Base-by-base conservation (phyloP, 2,797 vertebrate species). In the Chelmon rostratus region DNA sequence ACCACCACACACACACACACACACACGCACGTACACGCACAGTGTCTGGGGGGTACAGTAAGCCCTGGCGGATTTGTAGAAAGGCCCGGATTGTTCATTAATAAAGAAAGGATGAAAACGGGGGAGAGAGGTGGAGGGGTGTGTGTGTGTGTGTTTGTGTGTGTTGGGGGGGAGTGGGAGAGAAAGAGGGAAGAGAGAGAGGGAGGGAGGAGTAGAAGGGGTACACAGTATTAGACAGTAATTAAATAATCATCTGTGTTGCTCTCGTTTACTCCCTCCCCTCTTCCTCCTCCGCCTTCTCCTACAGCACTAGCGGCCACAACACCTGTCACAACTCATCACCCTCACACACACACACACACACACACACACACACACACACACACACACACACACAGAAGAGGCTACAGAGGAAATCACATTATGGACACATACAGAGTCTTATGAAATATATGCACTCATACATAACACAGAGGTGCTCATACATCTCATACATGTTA, bases 181-280 rank as follows among this genome's bases (percentile, higher is more conserved):
- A 67, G 69, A 73, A 61, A 78, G 84, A 82, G 76, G 81, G 57
- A 42, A 44, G 66, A 47, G 56, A 44, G 57, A 63, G 68, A 28
- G 35, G 23, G 50, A 40, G 58, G 57, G 76, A 89, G 91, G 90
- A 83, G 86, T 68, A 81, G 83, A 76, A 85, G 90, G 87, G 82
- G 68, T 68, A 78, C 92, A 91, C 93, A 94, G 95, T 96, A 96
- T 97, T 96, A 97, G 93, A 93, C 92, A 89, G 91, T 97, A 97
- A 98, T 97, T 97, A 97, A 98, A 97, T 97, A 97, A 97, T 96
- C 96, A 96, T 96, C 96, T 93, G 88, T 90, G 93, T 96, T 97
- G 94, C 95, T 95, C 95, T 96, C 95, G 95, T 97, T 96, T 96
- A 96, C 95, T 94, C 93, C 95, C 95, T 85, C 91, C 94, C 84